Conservation (phyloP, 2,797 vertebrate species). For the Geotria australis region DNA sequence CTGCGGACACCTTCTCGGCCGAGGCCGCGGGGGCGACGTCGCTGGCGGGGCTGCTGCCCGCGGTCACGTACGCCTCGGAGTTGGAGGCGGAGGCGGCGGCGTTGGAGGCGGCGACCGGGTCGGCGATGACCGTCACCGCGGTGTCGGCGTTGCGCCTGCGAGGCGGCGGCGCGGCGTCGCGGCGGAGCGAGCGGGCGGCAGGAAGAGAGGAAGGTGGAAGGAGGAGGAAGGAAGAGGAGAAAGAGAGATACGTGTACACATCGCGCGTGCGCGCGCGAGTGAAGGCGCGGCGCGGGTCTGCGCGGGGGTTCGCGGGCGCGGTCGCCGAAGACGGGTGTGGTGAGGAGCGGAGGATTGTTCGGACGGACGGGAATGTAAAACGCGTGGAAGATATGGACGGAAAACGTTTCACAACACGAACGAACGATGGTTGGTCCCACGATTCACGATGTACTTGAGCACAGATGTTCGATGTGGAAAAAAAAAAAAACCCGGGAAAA, state of each 20-base stretch:
- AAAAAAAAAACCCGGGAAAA: no score
- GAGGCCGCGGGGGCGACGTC: slow-evolving; percentile 67
- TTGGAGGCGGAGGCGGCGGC: slow-evolving; percentile 77
- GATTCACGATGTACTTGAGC: no score
- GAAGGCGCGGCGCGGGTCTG: no score
- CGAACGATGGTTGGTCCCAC: no score
- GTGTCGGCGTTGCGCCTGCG: slow-evolving; percentile 59
- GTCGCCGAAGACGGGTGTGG: no score
- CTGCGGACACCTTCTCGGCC: slow-evolving; percentile 43
- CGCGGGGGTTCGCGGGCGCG: no score
- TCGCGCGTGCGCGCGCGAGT: no score
- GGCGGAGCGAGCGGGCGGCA: slow-evolving; percentile 34
- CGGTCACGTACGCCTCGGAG: slow-evolving; percentile 70
- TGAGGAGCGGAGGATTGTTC: no score
- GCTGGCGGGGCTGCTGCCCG: slow-evolving; percentile 83
- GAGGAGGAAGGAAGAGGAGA: not conserved
- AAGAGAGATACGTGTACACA: not conserved
- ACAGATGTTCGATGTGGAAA: no score
- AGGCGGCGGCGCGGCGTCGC: slow-evolving; percentile 18
- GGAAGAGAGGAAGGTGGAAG: slow-evolving; percentile 17
- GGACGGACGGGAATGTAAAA: no score
- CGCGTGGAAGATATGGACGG: no score
- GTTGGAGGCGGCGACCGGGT: not conserved
- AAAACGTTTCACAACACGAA: no score
- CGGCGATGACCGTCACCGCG: slow-evolving; percentile 25